Percentiles rank a stretch among this genome's conserved stretches.
phyloP scores from a whole-genome alignment of 2,797 vertebrate genomes.

The Tapirus indicus region DNA sequence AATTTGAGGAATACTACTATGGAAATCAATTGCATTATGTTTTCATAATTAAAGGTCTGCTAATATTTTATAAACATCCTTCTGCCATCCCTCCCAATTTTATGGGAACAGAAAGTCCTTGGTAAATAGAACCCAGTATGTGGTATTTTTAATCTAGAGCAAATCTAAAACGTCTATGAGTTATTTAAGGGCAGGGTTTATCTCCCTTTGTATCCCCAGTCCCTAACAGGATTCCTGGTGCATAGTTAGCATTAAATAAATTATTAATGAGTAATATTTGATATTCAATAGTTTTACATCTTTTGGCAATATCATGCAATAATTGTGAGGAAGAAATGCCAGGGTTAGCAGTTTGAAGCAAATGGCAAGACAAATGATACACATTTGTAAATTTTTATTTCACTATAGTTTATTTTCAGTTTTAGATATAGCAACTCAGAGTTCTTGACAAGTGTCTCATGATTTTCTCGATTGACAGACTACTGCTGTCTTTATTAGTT shows the following conservation, averaged over 20 bases:
- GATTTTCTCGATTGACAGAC: not conserved
- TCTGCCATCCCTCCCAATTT: constrained; percentile 6
- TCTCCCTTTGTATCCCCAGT: not conserved
- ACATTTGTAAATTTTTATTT: constrained; percentile 30
- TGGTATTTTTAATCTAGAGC: constrained; percentile 39
- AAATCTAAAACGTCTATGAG: not conserved
- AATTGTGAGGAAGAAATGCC: constrained; percentile 3
- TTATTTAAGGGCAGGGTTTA: not conserved
- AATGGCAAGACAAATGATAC: constrained; percentile 13
- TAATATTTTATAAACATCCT: not conserved
- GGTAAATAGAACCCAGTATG: not conserved
- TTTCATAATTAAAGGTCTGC: constrained; percentile 30
- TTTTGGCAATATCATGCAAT: not conserved
- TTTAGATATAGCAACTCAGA: not conserved
- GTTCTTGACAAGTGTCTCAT: not conserved
- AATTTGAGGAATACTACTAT: not conserved
- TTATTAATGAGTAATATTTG: not conserved
- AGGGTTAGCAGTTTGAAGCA: not conserved
- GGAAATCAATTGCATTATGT: not conserved
- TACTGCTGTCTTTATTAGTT: not conserved
- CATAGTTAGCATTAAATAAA: not conserved
- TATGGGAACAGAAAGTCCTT: not conserved
- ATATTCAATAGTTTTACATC: not conserved
- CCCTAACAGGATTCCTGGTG: not conserved
- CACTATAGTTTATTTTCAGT: not conserved